A percentile compares a stretch with the other conserved stretches of the same genome.
Conservation (phyloP, 2,797 vertebrate genomes). For the Onychomys arenicola region DNA sequence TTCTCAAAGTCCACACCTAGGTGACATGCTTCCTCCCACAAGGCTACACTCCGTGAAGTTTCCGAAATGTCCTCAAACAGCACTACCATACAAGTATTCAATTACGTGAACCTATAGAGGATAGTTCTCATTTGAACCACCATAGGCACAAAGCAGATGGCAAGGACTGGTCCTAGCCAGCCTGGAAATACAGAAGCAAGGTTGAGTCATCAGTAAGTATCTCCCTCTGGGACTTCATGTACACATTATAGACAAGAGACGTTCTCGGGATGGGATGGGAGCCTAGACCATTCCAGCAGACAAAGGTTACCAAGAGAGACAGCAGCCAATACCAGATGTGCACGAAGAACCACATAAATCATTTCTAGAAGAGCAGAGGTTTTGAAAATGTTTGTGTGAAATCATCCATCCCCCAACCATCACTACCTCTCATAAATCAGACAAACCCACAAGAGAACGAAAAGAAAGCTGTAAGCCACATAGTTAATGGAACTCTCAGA, state of each 20-base stretch:
- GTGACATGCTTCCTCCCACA: not conserved
- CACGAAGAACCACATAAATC: not conserved
- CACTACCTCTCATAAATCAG: not conserved
- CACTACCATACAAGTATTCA: not conserved
- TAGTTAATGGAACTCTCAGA: not conserved
- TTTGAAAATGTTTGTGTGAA: not conserved
- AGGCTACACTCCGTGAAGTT: not conserved
- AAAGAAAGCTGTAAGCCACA: constrained; percentile 31
- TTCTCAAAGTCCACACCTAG: not conserved
- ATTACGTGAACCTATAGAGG: not conserved
- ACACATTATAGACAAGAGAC: not conserved
- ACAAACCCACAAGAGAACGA: constrained; percentile 24
- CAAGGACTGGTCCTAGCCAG: not conserved
- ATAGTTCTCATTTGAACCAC: not conserved
- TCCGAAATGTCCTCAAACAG: not conserved
- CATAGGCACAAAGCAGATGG: not conserved
- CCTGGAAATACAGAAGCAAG: not conserved
- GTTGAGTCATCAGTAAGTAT: not conserved
- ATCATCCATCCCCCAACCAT: not conserved
- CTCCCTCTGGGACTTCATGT: not conserved
- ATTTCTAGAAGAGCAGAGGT: not conserved
- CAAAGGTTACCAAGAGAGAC: not conserved
- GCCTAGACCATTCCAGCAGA: not conserved
- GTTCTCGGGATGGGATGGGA: not conserved
- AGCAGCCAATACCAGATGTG: not conserved